A percentile compares a stretch with the other conserved stretches of the same genome.
phyloP scores from a whole-genome alignment of 2,797 vertebrate genomes.

The Rousettus madagascariensis region DNA sequence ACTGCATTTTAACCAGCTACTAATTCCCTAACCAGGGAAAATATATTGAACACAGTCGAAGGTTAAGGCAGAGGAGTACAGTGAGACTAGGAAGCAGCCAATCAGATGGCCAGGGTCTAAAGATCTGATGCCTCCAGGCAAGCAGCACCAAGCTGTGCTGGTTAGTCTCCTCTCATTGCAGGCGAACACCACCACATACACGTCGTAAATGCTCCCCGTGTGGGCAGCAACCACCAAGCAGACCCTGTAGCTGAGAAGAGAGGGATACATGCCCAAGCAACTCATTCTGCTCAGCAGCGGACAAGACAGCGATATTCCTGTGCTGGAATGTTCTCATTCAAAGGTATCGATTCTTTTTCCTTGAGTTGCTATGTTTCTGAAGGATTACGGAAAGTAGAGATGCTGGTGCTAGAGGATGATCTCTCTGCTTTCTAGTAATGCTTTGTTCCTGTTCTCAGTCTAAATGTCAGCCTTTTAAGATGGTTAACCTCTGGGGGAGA shows the following conservation, averaged over 20 bases:
- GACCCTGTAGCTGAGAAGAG: slow-evolving; percentile 64
- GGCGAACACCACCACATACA: slow-evolving; percentile 51
- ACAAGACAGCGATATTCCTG: not conserved
- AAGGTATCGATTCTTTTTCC: slow-evolving; percentile 80
- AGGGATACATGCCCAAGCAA: not conserved
- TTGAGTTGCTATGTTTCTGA: slow-evolving; percentile 12
- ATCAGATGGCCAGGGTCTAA: slow-evolving; percentile 64
- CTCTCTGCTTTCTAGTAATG: slow-evolving; percentile 54
- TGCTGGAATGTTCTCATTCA: slow-evolving; percentile 75
- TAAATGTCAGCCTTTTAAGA: slow-evolving; percentile 5
- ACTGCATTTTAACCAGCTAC: slow-evolving; percentile 66
- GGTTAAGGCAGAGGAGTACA: slow-evolving; percentile 75
- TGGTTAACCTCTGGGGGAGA: not conserved
- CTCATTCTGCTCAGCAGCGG: slow-evolving; percentile 9
- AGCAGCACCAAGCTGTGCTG: slow-evolving; percentile 48
- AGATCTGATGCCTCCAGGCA: slow-evolving; percentile 58
- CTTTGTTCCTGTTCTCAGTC: slow-evolving; percentile 54
- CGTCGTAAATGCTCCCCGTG: slow-evolving; percentile 44
- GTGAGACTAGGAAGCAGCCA: slow-evolving; percentile 56
- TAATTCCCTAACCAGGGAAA: slow-evolving; percentile 70
- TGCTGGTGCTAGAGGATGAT: not conserved
- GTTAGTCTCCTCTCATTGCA: slow-evolving; percentile 31
- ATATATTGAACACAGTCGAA: slow-evolving; percentile 74
- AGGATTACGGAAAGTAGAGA: not conserved
- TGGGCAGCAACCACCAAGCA: slow-evolving; percentile 65